These are phyloP conservation scores for Rhopilema esculentum DNA, from an alignment of 30 jellyfish, hydroid and myxozoan genomes.

Conservation along the genomic window DNA sequence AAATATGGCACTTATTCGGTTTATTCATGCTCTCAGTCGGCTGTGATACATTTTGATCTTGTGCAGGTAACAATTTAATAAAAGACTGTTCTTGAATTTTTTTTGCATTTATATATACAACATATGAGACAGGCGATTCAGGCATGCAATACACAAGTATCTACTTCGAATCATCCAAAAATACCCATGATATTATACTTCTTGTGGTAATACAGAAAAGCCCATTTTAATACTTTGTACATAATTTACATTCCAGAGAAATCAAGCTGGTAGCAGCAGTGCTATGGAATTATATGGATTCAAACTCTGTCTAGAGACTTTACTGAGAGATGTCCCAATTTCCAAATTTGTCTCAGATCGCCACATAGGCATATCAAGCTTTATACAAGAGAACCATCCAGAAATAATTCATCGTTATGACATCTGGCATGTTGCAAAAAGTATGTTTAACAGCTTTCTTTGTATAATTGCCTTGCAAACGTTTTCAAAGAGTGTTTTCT, in stretches of 20 bases:
- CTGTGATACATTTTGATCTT: too few species aligned
- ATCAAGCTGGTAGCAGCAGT: background rate
- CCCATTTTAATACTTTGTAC: background rate
- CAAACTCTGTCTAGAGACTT: background rate
- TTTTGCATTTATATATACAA: background rate
- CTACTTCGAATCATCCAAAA: too few species aligned
- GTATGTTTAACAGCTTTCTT: background rate
- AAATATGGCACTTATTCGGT: slow-evolving; percentile 59
- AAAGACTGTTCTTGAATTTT: background rate
- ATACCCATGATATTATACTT: too few species aligned
- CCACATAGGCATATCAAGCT: background rate
- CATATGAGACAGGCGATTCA: slow-evolving; percentile 1
- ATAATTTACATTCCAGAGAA: background rate
- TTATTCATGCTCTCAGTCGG: slow-evolving; percentile 26
- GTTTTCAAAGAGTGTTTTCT: background rate
- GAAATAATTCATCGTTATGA: background rate
- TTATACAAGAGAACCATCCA: background rate
- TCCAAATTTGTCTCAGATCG: background rate
- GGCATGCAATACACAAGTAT: too few species aligned
- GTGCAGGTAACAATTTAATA: slow-evolving; percentile 41
- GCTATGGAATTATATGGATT: background rate
- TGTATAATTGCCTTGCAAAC: background rate
- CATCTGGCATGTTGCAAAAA: background rate
- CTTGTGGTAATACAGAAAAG: too few species aligned
- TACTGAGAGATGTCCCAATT: background rate